Conservation (phyloP, 2,797 vertebrate genomes). For the Onychomys arenicola region DNA sequence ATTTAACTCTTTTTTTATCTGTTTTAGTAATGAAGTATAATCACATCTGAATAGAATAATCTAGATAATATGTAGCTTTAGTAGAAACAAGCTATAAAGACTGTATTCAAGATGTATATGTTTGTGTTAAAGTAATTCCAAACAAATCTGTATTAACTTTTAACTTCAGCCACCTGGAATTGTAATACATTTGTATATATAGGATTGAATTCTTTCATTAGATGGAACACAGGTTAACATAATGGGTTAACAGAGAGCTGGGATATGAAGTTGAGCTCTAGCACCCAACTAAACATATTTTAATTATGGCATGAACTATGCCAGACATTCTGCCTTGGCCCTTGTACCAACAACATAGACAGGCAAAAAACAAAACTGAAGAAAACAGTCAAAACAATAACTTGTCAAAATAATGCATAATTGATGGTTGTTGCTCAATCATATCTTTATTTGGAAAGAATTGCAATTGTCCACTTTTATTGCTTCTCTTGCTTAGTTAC, state of each 20-base stretch:
- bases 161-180: not conserved
- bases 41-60: not conserved
- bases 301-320: not conserved
- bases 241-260: not conserved
- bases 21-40: slow-evolving; percentile 1
- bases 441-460: not conserved
- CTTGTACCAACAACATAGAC: not conserved
- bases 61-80: not conserved
- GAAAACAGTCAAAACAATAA: not conserved
- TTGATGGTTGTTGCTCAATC: not conserved
- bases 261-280: not conserved
- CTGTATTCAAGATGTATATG: not conserved
- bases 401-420: not conserved
- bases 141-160: not conserved
- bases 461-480: not conserved
- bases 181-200: not conserved
- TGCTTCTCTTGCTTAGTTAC: not conserved
- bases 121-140: not conserved
- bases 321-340: not conserved
- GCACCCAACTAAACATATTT: not conserved
- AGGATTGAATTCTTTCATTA: not conserved
- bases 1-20: not conserved
- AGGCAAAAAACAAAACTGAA: not conserved
- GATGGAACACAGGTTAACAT: not conserved
- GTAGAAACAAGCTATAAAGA: not conserved